phyloP scores from a whole-genome alignment of 1,140 invertebrate genomes.

The Caenorhabditis inopinata region DNA sequence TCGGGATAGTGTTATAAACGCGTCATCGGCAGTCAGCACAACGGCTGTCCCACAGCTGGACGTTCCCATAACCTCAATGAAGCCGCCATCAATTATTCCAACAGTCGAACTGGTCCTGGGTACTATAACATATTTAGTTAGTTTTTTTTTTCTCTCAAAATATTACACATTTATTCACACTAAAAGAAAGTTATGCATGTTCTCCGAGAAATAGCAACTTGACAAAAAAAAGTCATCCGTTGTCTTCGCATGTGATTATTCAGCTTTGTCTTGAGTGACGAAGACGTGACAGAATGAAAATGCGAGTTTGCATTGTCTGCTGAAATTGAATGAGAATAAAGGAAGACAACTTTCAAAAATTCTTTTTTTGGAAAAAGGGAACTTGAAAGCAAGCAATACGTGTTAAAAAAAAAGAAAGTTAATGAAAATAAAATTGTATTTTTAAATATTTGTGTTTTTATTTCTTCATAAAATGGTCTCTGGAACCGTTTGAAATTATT shows the following conservation, averaged over 20 bases:
- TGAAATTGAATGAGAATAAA: neutral
- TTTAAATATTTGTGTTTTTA: too few relatives aligned
- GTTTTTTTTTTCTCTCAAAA: conserved; percentile 44
- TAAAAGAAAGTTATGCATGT: too few relatives aligned
- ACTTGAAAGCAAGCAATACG: too few relatives aligned
- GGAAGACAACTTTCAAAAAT: too few relatives aligned
- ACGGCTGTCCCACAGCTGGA: neutral
- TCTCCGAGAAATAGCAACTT: too few relatives aligned
- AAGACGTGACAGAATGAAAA: conserved; percentile 8
- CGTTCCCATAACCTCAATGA: conserved; percentile 13
- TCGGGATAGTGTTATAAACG: conserved; percentile 39
- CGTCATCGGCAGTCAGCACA: neutral
- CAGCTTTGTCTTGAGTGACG: conserved; percentile 29
- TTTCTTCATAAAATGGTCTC: too few relatives aligned
- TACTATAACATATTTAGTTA: conserved; percentile 63
- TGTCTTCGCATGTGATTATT: conserved; percentile 15
- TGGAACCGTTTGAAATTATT: too few relatives aligned
- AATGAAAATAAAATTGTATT: too few relatives aligned
- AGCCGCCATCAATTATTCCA: conserved; percentile 52
- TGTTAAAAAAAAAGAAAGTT: too few relatives aligned
- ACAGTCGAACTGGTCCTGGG: conserved; percentile 64
- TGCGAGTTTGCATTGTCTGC: neutral
- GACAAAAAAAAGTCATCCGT: neutral
- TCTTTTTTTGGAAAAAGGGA: too few relatives aligned
- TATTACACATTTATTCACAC: too few relatives aligned